Conservation (phyloP, 2,888 invertebrate species). For the Amaurobius ferox region DNA sequence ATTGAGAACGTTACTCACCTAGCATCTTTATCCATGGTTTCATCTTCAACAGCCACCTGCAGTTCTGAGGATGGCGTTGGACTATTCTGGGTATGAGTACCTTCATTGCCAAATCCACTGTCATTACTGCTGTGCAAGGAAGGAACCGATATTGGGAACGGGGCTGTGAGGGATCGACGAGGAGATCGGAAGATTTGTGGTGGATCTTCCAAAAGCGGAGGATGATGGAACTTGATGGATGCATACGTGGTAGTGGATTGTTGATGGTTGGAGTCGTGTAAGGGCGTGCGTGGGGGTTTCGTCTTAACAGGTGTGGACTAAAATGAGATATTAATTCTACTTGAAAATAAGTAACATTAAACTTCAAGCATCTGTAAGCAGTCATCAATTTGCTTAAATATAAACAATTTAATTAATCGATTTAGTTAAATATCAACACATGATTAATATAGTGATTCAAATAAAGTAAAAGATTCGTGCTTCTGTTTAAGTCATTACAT, state of each 20-base stretch:
- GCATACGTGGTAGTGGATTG: slow-evolving; percentile 42
- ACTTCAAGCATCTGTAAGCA: too few species aligned
- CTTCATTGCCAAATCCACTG: slow-evolving; percentile 93
- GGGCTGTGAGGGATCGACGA: slow-evolving; percentile 64
- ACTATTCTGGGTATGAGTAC: slow-evolving; percentile 24
- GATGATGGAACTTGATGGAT: slow-evolving; percentile 64
- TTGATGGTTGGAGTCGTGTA: slow-evolving; percentile 44
- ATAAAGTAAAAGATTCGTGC: too few species aligned
- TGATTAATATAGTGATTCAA: too few species aligned
- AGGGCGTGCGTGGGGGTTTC: slow-evolving; percentile 40
- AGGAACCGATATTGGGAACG: slow-evolving; percentile 60
- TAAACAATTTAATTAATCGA: too few species aligned
- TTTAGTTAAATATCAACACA: too few species aligned
- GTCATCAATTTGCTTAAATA: too few species aligned
- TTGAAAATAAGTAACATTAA: too few species aligned
- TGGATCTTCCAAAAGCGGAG: slow-evolving; percentile 39
- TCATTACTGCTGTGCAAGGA: slow-evolving; percentile 91
- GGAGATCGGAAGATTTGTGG: slow-evolving; percentile 73
- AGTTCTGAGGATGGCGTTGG: slow-evolving; percentile 41
- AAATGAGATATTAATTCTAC: not conserved
- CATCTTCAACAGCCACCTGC: not conserved
- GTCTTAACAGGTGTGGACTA: slow-evolving; percentile 49
- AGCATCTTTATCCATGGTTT: slow-evolving; percentile 19
- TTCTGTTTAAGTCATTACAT: too few species aligned
- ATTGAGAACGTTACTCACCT: slow-evolving; percentile 26